Conservation (phyloP, 1,140 invertebrate genomes). For the Ceratina calcarata region DNA sequence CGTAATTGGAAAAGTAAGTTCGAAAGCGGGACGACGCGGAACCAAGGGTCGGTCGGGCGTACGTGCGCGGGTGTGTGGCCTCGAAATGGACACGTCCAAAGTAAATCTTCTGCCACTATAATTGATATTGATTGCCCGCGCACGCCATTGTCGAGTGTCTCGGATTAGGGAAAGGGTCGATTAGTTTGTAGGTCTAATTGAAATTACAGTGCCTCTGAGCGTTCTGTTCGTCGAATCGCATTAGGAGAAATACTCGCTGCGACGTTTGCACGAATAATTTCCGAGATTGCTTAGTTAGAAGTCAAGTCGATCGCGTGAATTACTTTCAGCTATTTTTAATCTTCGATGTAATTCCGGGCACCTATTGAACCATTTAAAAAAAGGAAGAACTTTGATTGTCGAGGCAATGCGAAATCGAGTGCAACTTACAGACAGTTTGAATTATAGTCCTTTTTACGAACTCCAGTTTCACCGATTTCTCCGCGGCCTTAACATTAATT, state of each 20-base stretch:
- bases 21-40: neutral
- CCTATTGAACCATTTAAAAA: too few species aligned
- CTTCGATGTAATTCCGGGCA: too few species aligned
- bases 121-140: slow-evolving; percentile 14
- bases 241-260: too few species aligned
- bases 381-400: too few species aligned
- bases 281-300: too few species aligned
- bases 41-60: too few species aligned
- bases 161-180: neutral
- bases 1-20: slow-evolving; percentile 40
- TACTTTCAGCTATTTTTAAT: too few species aligned
- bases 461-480: neutral
- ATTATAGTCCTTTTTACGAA: neutral
- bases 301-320: too few species aligned
- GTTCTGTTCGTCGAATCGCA: neutral
- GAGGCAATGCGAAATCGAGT: neutral
- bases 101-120: neutral
- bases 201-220: too few species aligned
- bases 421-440: neutral
- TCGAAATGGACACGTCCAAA: neutral
- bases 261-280: too few species aligned
- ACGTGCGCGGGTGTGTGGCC: too few species aligned
- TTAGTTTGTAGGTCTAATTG: neutral
- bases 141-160: neutral
- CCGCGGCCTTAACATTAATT: slow-evolving; percentile 8